A percentile compares a stretch with the other conserved stretches of the same genome.
phyloP scores from a whole-genome alignment of 2,113 vertebrate species.

The Apodemus speciosus region DNA sequence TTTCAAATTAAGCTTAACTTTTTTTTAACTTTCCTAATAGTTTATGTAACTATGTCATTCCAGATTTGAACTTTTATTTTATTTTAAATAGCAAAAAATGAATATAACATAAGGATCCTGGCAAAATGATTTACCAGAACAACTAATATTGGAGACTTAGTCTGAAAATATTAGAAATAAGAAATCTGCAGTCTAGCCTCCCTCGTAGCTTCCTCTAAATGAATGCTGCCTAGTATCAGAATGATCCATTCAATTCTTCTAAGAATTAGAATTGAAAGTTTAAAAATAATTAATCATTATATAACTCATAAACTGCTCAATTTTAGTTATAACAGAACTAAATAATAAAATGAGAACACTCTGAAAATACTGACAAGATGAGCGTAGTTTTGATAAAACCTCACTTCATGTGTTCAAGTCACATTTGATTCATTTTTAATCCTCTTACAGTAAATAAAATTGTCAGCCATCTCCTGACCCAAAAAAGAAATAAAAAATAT shows the following conservation, averaged over 20 bases:
- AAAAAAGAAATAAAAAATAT: not conserved
- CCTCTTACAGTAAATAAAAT: not conserved
- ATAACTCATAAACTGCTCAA: conserved; percentile 28
- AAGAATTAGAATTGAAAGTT: not conserved
- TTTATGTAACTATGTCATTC: not conserved
- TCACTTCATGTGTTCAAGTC: not conserved
- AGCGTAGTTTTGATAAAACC: not conserved
- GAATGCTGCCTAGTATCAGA: not conserved
- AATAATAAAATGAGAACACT: conserved; percentile 20
- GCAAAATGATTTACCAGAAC: not conserved
- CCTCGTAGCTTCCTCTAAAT: not conserved
- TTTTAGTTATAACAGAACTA: conserved; percentile 46
- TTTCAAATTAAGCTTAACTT: not conserved
- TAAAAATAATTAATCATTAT: not conserved
- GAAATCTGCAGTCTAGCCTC: not conserved
- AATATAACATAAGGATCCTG: not conserved
- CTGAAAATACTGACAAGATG: not conserved
- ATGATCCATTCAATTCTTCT: not conserved
- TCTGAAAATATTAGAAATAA: not conserved
- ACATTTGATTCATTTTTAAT: conserved; percentile 46
- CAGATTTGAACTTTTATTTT: conserved; percentile 27
- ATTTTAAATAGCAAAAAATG: conserved; percentile 38
- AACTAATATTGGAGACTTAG: not conserved
- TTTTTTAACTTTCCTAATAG: not conserved
- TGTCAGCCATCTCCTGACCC: not conserved